Evolutionary conservation across 2,797 vertebrate species (phyloP), one percentile per base, ranked within the genome.

Genomic region (Crocodylus rhombifer): DNA sequence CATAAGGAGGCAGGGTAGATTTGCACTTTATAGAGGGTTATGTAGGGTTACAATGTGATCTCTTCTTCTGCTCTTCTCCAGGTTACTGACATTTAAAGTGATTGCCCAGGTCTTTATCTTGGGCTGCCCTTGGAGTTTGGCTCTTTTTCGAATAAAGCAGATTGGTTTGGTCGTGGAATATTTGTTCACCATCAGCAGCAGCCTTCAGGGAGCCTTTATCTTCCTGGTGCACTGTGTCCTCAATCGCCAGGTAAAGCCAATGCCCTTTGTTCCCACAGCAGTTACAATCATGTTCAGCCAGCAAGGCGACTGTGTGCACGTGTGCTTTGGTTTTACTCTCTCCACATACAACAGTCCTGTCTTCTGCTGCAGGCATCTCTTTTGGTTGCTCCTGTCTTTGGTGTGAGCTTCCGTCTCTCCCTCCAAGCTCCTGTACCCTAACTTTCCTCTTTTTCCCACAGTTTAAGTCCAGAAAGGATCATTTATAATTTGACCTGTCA

Each of bases 181-280:
- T 67, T 26, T 97, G 30, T 98, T 98, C 94, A 97, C 95, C 71
- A 16, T 96, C 62, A 57, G 94, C 93, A 98, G 97, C 80, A 98
- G 97, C 87, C 90, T 97, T 6, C 97, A 98, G 61, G 97, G 97
- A 4, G 33, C 89, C 20, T 95, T 97, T 92, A 95, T 98, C 91
- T 98, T 97, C 77, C 14, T 97, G 16, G 96, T 97, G 51, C 97
- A 97, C 65, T 98, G 97, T 51, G 51, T 97, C 77, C 97, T 97
- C 83, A 97, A 81, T 88, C 95, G 12, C 57, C 97, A 97, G 96
- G 97, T 97, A 83, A 71, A 71, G 67, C 67, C 33, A 36, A 36
- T 69, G 30, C 1, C 11, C 67, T 71, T 42, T 42, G 30, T 69
- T 21, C 12, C 65, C 30, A 12, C n/a, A 20, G 12, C 65, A 23